Evolutionary conservation across 2,888 invertebrate species (phyloP), one percentile per base, ranked within the genome.

Genomic region (Bhutanitis thaidina): DNA sequence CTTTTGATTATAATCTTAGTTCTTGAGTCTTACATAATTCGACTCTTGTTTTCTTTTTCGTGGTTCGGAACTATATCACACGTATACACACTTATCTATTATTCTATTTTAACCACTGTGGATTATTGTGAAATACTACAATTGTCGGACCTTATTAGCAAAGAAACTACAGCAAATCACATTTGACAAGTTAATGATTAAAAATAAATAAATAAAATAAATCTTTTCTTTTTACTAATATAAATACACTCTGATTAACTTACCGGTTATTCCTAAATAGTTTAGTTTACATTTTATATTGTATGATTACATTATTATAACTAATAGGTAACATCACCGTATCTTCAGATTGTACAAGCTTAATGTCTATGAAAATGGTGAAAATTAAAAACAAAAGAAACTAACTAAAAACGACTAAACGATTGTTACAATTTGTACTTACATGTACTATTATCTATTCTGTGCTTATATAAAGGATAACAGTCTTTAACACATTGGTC

Each of bases 401-500:
- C 16, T n/a, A n/a, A n/a, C n/a, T 40, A 40, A 7, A 30, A n/a
- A 7, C 12, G 34, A 7, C 4, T 12, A 10, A 34, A 14, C 29
- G 38, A 27, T 56, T 71, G 64, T 37, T 37, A 38, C 20, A 54
- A 59, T 85, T 84, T 86, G 86, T 86, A 88, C 87, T 86, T n/a
- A n/a, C n/a, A n/a, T n/a, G n/a, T n/a, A n/a, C n/a, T n/a, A n/a
- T n/a, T n/a, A n/a, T n/a, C n/a, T n/a, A n/a, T n/a, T n/a, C n/a
- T n/a, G n/a, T n/a, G n/a, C n/a, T n/a, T 77, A 85, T 40, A 65
- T 71, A 69, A 72, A 74, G 69, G 71, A 65, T 65, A 71, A 81
- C 84, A 87, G 87, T 87, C 87, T 87, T 82, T 77, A 79, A 72
- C 59, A 73, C 67, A 80, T 87, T 87, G 87, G 87, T 87, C 87